Percentiles rank a stretch among this genome's conserved stretches.
Conservation (phyloP, 2,113 vertebrate genomes). For the Mustela nigripes region DNA sequence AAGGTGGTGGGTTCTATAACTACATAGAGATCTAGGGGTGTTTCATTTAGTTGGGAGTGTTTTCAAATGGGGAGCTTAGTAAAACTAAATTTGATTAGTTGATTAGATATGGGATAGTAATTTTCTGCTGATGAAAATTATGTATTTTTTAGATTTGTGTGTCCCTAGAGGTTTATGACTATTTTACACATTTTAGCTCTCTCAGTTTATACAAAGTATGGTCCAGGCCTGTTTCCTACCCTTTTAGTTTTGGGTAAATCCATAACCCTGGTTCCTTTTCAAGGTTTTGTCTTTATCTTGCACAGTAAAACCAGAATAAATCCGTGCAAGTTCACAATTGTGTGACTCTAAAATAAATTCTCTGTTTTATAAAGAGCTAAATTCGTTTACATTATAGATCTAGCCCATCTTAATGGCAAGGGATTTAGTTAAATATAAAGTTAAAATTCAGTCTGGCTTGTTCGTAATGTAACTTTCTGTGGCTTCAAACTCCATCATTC, state of each 20-base stretch:
- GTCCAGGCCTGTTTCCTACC: neutral
- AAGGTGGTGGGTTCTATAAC: slow-evolving; percentile 12
- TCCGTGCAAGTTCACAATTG: neutral
- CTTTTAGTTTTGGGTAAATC: neutral
- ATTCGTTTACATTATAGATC: neutral
- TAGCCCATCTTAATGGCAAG: slow-evolving; percentile 41
- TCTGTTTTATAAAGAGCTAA: slow-evolving; percentile 1
- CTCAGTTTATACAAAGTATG: neutral
- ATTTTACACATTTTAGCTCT: neutral
- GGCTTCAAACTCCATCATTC: neutral
- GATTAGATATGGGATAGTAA: slow-evolving; percentile 38
- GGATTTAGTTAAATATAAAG: slow-evolving; percentile 11
- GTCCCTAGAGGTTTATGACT: neutral
- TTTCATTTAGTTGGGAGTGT: neutral
- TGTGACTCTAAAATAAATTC: neutral
- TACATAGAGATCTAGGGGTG: slow-evolving; percentile 2
- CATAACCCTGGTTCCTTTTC: neutral
- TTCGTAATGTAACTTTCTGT: slow-evolving; percentile 1
- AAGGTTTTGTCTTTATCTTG: neutral
- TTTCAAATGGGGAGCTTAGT: slow-evolving; percentile 36
- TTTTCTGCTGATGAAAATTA: slow-evolving; percentile 48
- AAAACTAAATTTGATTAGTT: slow-evolving; percentile 42
- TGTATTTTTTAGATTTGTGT: neutral
- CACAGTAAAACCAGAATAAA: slow-evolving; percentile 48
- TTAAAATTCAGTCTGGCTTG: slow-evolving; percentile 40